Percentiles rank a stretch among this genome's conserved stretches.
Conservation (phyloP, 2,797 vertebrate genomes). For the Carcharodon carcharias region DNA sequence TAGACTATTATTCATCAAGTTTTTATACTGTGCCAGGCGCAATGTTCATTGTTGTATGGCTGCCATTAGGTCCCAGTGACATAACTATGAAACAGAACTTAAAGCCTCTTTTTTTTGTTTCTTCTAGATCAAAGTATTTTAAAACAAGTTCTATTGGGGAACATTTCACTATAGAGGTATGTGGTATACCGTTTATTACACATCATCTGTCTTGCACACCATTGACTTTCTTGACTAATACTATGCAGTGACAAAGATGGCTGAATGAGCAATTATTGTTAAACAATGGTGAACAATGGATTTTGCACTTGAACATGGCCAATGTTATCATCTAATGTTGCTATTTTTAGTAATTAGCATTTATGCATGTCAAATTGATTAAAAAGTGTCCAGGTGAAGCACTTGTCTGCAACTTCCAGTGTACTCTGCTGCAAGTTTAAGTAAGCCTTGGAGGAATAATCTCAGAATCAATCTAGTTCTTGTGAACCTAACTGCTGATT, state of each 20-base stretch:
- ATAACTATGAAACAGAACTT: not conserved
- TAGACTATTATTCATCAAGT: not conserved
- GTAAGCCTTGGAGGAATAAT: not conserved
- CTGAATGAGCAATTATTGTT: not conserved
- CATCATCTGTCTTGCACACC: not conserved
- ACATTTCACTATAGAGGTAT: constrained; percentile 93
- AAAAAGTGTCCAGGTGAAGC: not conserved
- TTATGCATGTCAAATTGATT: not conserved
- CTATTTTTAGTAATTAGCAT: not conserved
- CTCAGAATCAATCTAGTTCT: not conserved
- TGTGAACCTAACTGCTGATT: not conserved
- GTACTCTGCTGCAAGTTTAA: not conserved
- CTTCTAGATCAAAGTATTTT: constrained; percentile 86
- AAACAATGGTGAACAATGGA: not conserved
- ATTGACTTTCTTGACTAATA: not conserved
- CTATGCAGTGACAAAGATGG: not conserved
- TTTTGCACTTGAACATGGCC: not conserved
- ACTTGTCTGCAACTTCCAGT: not conserved
- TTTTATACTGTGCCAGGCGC: not conserved
- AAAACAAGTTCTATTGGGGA: constrained; percentile 79
- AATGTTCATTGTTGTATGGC: not conserved
- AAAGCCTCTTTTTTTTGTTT: not conserved
- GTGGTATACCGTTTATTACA: constrained; percentile 29
- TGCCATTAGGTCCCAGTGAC: not conserved
- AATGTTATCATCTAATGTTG: not conserved